Evolutionary conservation across 2,113 vertebrate species (phyloP).

Genomic region (Platysteira castanea): DNA sequence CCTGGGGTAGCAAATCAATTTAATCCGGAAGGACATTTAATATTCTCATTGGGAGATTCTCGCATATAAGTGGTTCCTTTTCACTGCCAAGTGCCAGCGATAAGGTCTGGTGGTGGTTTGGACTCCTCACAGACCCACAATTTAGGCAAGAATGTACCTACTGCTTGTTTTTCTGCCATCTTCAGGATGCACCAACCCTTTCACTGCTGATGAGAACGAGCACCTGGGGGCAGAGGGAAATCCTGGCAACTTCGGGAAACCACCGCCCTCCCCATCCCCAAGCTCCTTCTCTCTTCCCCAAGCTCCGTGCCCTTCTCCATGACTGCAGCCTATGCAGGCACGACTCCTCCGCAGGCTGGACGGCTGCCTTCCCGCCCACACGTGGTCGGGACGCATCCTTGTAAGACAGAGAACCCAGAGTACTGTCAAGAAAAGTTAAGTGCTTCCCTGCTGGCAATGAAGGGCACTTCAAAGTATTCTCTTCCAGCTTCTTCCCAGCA

Average conservation of each 20-base stretch:
- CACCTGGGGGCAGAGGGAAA: background rate
- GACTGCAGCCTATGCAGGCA: fast-evolving
- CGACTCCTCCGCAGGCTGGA: background rate
- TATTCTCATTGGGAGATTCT: background rate
- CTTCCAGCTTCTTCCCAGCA: background rate
- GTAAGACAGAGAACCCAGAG: background rate
- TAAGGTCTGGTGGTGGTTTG: background rate
- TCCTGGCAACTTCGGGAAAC: background rate
- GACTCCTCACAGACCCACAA: background rate
- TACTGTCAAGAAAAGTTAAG: background rate
- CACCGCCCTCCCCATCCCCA: background rate
- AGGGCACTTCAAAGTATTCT: background rate
- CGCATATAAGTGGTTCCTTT: fast-evolving
- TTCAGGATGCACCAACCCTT: background rate
- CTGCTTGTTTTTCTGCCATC: background rate
- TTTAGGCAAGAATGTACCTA: background rate
- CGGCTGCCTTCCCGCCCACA: background rate
- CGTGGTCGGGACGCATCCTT: background rate
- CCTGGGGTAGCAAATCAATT: background rate
- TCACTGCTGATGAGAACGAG: background rate
- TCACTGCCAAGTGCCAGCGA: fast-evolving
- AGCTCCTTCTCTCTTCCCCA: background rate
- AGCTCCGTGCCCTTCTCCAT: background rate
- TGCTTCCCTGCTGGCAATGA: background rate
- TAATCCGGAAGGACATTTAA: background rate